Conservation (phyloP, 2,113 vertebrate genomes). For the Hippocampus abdominalis region DNA sequence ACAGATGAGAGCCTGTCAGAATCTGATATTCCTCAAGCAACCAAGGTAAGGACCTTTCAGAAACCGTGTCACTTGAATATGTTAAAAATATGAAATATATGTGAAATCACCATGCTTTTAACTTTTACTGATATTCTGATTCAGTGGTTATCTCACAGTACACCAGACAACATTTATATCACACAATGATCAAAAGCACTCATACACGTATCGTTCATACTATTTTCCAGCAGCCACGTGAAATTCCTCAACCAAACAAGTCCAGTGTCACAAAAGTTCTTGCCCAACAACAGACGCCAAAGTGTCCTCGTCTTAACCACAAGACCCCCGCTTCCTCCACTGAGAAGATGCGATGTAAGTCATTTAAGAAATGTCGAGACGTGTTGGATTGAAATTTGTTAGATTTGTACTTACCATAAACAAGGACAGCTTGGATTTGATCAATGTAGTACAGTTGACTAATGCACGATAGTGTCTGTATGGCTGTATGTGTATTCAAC, state of each 20-base stretch:
- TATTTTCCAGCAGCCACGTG: constrained; percentile 18
- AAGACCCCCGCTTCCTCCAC: constrained; percentile 51
- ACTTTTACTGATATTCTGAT: background rate
- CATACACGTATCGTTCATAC: background rate
- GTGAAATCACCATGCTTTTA: background rate
- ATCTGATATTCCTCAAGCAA: constrained; percentile 16
- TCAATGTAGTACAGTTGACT: background rate
- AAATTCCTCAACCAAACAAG: constrained; percentile 17
- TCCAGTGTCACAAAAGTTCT: constrained; percentile 27
- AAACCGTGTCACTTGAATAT: background rate
- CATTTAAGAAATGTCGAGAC: background rate
- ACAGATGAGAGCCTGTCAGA: constrained; percentile 63
- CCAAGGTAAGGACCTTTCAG: constrained; percentile 25
- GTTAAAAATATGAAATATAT: too few species aligned
- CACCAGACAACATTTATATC: background rate
- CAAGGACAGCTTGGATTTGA: background rate
- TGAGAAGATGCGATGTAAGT: constrained; percentile 82
- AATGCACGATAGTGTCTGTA: background rate
- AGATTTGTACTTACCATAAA: background rate
- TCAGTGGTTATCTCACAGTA: background rate
- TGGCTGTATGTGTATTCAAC: too few species aligned
- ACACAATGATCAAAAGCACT: background rate
- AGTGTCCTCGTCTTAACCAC: constrained; percentile 41
- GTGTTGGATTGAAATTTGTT: background rate
- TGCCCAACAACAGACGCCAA: constrained; percentile 34